Conservation (phyloP, 2,113 vertebrate species). For the Thamnaconus septentrionalis region DNA sequence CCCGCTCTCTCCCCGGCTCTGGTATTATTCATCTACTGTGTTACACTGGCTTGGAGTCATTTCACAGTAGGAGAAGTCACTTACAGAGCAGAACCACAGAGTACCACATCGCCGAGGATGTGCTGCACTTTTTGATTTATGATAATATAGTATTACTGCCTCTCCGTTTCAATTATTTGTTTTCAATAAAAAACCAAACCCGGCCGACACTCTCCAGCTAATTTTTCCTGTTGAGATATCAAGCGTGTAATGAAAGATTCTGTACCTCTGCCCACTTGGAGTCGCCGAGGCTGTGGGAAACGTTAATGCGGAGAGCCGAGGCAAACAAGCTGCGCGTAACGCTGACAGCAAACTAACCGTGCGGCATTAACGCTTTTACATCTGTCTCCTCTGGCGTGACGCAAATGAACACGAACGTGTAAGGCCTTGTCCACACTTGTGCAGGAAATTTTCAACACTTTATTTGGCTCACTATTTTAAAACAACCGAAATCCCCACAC, state of each 20-base stretch:
- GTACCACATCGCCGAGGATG: slow-evolving; percentile 54
- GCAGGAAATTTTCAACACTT: no score
- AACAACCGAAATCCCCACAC: no score
- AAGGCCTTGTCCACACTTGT: background rate
- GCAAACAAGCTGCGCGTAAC: slow-evolving; percentile 17
- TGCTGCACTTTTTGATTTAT: slow-evolving; percentile 63
- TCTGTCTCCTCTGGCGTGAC: slow-evolving; percentile 8
- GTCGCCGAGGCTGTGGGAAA: slow-evolving; percentile 37
- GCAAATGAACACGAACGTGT: slow-evolving; percentile 3
- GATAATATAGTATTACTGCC: slow-evolving; percentile 64
- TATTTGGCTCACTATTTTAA: no score
- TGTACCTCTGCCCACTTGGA: slow-evolving; percentile 56
- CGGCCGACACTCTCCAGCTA: slow-evolving; percentile 39
- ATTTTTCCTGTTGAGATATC: slow-evolving; percentile 55
- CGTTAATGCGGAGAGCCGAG: slow-evolving; percentile 14
- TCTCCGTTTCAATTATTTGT: slow-evolving; percentile 61
- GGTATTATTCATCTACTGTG: slow-evolving; percentile 71
- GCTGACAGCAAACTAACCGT: slow-evolving; percentile 27
- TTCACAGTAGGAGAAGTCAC: slow-evolving; percentile 69
- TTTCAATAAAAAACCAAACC: slow-evolving; percentile 59
- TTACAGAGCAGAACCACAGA: slow-evolving; percentile 54
- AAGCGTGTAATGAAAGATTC: slow-evolving; percentile 44
- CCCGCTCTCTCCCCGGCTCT: slow-evolving; percentile 29
- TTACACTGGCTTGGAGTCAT: slow-evolving; percentile 67
- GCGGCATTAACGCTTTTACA: slow-evolving; percentile 4